These are phyloP conservation scores for Lasioglossum zephyrum DNA, from an alignment of 2,888 invertebrate species.

Conservation along the genomic window DNA sequence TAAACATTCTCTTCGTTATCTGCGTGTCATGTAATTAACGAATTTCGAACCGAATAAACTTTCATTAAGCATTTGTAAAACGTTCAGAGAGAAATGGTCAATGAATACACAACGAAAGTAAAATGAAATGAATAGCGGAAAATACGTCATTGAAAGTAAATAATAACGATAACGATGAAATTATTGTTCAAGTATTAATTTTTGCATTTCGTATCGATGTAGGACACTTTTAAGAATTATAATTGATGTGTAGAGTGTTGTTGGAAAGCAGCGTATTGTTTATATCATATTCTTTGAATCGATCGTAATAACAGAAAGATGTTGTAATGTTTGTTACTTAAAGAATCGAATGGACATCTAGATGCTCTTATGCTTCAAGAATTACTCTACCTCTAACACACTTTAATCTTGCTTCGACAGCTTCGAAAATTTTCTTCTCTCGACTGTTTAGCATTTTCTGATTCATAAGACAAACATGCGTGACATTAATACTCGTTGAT, in stretches of 20 bases:
- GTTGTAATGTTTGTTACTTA: conserved; percentile 38
- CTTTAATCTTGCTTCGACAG: conserved; percentile 45
- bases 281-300: conserved; percentile 21
- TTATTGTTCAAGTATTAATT: conserved; percentile 32
- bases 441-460: conserved; percentile 33
- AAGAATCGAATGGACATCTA: conserved; percentile 34
- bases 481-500: conserved; percentile 37
- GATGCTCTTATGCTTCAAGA: conserved; percentile 48
- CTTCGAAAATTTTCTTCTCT: conserved; percentile 27
- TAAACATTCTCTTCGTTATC: conserved; percentile 13
- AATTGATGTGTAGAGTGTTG: conserved; percentile 23
- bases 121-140: conserved; percentile 23
- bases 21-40: conserved; percentile 35
- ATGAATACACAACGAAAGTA: conserved; percentile 46
- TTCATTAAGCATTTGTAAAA: conserved; percentile 40
- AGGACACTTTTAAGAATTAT: conserved; percentile 10
- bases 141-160: conserved; percentile 49
- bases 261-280: conserved; percentile 23
- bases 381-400: conserved; percentile 55
- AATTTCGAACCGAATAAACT: conserved; percentile 22
- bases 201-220: conserved; percentile 38
- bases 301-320: conserved; percentile 16
- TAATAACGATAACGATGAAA: conserved; percentile 31
- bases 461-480: conserved; percentile 15
- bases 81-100: conserved; percentile 27